A percentile compares a stretch with the other conserved stretches of the same genome.
phyloP scores from a whole-genome alignment of 2,113 vertebrate species.

The Tringa solitaria region DNA sequence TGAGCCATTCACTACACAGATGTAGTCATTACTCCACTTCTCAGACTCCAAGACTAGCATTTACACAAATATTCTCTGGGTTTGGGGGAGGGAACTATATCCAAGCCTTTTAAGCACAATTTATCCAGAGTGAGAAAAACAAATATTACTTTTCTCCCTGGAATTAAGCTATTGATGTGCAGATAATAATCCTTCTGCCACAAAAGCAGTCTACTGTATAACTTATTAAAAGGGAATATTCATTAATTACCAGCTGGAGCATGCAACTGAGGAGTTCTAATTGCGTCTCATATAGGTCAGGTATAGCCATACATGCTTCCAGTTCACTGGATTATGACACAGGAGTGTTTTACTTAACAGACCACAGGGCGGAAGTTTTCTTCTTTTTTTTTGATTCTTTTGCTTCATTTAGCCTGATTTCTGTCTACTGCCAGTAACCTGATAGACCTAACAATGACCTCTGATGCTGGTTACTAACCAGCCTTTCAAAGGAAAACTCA shows the following conservation, averaged over 20 bases:
- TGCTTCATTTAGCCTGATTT: not conserved
- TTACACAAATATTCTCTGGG: slow-evolving; percentile 26
- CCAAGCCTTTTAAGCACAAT: slow-evolving; percentile 16
- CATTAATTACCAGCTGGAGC: not conserved
- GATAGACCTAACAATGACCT: not conserved
- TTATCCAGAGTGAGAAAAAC: slow-evolving; percentile 2
- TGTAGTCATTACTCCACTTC: not conserved
- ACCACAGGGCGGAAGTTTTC: not conserved
- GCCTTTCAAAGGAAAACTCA: not conserved
- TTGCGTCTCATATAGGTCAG: not conserved
- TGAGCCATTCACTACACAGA: slow-evolving; percentile 23
- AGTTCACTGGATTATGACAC: not conserved
- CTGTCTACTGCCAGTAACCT: not conserved
- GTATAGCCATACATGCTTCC: not conserved
- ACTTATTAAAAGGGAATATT: slow-evolving; percentile 3
- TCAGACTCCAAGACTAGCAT: slow-evolving; percentile 5
- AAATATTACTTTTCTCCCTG: not conserved
- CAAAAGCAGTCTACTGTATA: not conserved
- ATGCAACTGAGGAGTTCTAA: not conserved
- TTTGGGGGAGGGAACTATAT: not conserved
- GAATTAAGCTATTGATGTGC: slow-evolving; percentile 21
- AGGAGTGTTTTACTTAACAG: not conserved
- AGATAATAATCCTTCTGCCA: not conserved
- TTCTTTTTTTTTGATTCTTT: not conserved
- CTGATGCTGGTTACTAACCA: not conserved